phyloP scores from a whole-genome alignment of 2,113 vertebrate species.

The Delphinus delphis region DNA sequence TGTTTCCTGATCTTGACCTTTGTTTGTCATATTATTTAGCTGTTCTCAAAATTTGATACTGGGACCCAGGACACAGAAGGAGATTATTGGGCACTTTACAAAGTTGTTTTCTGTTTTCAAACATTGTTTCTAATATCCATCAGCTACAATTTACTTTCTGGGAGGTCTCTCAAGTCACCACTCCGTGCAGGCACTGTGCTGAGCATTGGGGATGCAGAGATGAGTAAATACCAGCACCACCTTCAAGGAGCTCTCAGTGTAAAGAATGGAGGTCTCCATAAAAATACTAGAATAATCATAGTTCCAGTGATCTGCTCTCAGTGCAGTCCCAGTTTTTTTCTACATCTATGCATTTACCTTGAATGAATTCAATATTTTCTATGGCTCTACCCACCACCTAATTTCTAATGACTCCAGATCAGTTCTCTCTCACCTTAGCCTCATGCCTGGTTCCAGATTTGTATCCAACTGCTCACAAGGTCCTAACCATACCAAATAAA shows the following conservation, averaged over 20 bases:
- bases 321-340: neutral
- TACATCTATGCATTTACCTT: neutral
- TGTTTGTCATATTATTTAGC: constrained; percentile 55
- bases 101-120: neutral
- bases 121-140: neutral
- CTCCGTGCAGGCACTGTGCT: neutral
- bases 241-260: neutral
- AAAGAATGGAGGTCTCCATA: neutral
- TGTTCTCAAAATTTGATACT: constrained; percentile 43
- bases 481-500: neutral
- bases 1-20: constrained; percentile 61
- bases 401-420: neutral
- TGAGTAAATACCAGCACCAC: neutral
- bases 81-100: neutral
- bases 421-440: neutral
- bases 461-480: neutral
- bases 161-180: neutral
- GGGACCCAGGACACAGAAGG: constrained; percentile 57
- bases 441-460: neutral
- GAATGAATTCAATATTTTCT: neutral
- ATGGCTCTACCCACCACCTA: neutral
- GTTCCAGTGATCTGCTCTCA: neutral
- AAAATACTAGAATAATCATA: neutral
- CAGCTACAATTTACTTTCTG: neutral
- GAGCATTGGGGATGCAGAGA: neutral